Base-by-base conservation (phyloP, 2,888 invertebrate genomes). In the Ormia ochracea region DNA sequence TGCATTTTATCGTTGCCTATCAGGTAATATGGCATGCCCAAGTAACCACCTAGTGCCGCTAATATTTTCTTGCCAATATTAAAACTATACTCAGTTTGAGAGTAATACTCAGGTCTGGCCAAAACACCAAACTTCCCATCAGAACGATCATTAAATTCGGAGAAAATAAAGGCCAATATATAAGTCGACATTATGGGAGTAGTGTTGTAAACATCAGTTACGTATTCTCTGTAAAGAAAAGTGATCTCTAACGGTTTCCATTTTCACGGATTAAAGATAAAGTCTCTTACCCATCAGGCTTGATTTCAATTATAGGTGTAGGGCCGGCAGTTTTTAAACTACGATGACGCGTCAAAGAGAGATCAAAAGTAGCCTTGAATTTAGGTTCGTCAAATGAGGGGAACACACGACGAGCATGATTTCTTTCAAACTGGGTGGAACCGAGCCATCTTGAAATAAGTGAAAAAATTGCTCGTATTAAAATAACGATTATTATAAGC, bases 361-460 rank as follows among this genome's bases (percentile, higher is more conserved):
- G 84, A 33, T 91, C 90, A 86, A 94, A 95, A 0, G 90, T 91
- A 0, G 95, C 94, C 86, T 95, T 95, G 80, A 93, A 90, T 10
- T 91, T 91, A 0, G 95, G 95, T 84, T 95, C 95, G 84, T 96
- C 96, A 84, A 95, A 95, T 84, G 94, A 93, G 23, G 96, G 96
- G 87, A 96, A 95, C 0, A 93, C 95, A 82, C 90, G 90, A 19
- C 95, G 92, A 0, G 94, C 94, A 74, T 93, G 89, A 1, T 93
- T 92, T 0, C 93, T 91, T 88, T 94, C 91, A 85, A 94, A 94
- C 84, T 94, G 94, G 0, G 94, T 94, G 0, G 93, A 91, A 0
- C 92, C 93, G 87, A 92, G 89, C 91, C 91, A 92, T 43, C 92
- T 92, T 73, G 0, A 28, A 48, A 48, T 9, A 7, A 21, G 14